phyloP scores from a whole-genome alignment of 53 echinoderm and acorn worm species.

The Luidia sarsii region DNA sequence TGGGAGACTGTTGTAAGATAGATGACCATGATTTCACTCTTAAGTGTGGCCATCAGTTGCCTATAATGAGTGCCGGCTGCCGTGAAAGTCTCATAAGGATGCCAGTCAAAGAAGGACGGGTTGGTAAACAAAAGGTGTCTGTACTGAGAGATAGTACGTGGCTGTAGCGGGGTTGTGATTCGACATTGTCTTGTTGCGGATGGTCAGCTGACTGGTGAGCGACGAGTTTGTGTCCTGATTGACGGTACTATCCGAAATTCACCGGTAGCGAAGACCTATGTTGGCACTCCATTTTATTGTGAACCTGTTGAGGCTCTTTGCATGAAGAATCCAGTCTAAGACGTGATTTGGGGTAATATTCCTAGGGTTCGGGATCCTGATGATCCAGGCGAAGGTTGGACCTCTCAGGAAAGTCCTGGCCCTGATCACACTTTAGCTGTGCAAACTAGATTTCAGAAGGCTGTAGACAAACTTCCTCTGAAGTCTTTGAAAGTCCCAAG shows the following conservation, averaged over 20 bases:
- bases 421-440: constrained; percentile 11
- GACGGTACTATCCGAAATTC: constrained; percentile 38
- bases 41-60: constrained; percentile 36
- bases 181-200: constrained; percentile 1
- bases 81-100: constrained; percentile 11
- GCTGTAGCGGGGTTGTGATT: constrained; percentile 39
- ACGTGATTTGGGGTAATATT: constrained; percentile 62
- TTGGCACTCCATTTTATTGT: constrained; percentile 43
- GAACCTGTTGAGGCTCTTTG: constrained; percentile 31
- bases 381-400: constrained; percentile 29
- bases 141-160: constrained; percentile 38
- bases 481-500: constrained; percentile 40
- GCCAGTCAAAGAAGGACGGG: constrained; percentile 31
- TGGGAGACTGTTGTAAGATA: constrained; percentile 12
- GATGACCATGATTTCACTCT: constrained; percentile 38
- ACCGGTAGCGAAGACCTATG: constrained; percentile 15
- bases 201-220: constrained; percentile 46
- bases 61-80: constrained; percentile 50
- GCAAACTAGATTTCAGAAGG: constrained; percentile 11
- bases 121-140: constrained; percentile 17
- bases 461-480: neutral
- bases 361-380: constrained; percentile 32
- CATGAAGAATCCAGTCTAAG: constrained; percentile 55
- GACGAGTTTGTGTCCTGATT: constrained; percentile 13
- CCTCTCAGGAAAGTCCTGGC: neutral